Evolutionary conservation across 2,797 vertebrate species (phyloP).

Genomic region (Tragopan temminckii): DNA sequence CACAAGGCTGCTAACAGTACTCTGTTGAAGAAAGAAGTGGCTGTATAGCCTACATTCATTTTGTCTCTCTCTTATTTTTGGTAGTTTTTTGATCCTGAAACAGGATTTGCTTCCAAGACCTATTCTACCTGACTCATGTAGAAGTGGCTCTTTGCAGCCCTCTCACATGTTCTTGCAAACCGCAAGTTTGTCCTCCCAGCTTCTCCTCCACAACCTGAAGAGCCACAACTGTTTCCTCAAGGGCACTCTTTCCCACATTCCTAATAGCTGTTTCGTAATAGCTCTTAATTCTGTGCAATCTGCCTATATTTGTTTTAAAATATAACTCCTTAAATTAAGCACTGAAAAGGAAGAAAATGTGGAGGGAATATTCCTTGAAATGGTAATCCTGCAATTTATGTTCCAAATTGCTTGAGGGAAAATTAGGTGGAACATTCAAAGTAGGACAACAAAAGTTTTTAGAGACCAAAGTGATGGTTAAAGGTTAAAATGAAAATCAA

Average conservation of each 20-base stretch:
- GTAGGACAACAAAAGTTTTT: not conserved
- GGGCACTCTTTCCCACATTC: not conserved
- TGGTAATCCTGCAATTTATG: not conserved
- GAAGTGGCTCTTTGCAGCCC: not conserved
- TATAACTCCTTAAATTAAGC: not conserved
- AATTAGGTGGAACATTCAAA: not conserved
- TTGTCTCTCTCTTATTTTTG: not conserved
- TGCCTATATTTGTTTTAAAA: not conserved
- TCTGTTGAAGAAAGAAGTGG: not conserved
- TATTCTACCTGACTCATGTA: not conserved
- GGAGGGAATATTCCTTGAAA: not conserved
- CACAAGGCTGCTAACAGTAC: not conserved
- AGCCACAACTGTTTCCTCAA: not conserved
- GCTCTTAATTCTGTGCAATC: not conserved
- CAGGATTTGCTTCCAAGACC: not conserved
- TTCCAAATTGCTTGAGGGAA: not conserved
- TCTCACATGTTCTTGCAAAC: not conserved
- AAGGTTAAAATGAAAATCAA: not conserved
- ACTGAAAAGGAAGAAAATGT: not conserved
- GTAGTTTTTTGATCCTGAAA: not conserved
- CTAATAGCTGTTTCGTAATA: not conserved
- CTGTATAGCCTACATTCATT: not conserved
- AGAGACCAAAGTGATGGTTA: not conserved
- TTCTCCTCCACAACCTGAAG: not conserved
- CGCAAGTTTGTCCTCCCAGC: fast-evolving